These are phyloP conservation scores for Ericerus pela DNA, from an alignment of 1,140 invertebrate species.

Conservation along the genomic window DNA sequence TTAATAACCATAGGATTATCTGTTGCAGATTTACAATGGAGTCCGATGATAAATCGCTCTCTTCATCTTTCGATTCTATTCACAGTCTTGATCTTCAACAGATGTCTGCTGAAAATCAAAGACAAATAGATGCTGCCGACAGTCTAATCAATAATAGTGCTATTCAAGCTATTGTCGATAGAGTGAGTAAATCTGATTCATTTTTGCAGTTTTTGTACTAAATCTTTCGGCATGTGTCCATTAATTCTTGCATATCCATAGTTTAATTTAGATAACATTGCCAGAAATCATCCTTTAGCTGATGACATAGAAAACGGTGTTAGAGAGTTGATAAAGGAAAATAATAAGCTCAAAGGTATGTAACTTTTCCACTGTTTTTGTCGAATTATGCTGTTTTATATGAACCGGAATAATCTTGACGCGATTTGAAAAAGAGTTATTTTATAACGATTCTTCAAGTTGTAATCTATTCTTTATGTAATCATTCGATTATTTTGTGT, in stretches of 20 bases:
- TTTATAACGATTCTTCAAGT: too few relatives aligned
- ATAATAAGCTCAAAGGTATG: not conserved
- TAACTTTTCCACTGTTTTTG: not conserved
- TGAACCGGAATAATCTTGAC: too few relatives aligned
- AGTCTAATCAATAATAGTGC: not conserved
- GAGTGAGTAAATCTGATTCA: not conserved
- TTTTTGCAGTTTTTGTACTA: not conserved
- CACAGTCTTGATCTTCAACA: not conserved
- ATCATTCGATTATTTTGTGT: too few relatives aligned
- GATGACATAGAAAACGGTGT: not conserved
- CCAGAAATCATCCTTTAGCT: not conserved
- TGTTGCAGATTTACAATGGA: too few relatives aligned
- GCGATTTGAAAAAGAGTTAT: too few relatives aligned
- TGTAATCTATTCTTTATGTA: too few relatives aligned
- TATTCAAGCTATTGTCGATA: not conserved
- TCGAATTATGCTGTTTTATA: not conserved
- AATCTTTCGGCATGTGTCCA: too few relatives aligned
- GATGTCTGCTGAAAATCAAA: conserved; percentile 2
- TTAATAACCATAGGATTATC: too few relatives aligned
- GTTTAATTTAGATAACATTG: not conserved
- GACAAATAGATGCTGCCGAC: not conserved
- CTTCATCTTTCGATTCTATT: too few relatives aligned
- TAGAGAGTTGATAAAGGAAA: conserved; percentile 1
- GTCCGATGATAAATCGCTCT: not conserved
- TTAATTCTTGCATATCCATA: not conserved